Base-by-base conservation (phyloP, 2,113 vertebrate genomes). In the Proterorhinus semilunaris region DNA sequence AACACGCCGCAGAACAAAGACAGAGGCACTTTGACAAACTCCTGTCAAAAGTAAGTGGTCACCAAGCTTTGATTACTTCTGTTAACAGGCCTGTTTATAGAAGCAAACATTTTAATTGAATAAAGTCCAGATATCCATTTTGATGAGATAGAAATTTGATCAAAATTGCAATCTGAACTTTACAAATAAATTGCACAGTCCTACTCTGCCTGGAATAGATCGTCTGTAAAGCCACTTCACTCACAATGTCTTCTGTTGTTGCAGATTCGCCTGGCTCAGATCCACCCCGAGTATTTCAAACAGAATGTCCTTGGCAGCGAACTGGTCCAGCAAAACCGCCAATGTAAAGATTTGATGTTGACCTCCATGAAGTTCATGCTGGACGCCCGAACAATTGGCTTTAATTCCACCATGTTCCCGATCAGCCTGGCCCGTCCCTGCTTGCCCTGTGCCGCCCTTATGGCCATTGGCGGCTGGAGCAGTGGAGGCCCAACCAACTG, bases 231-330 rank as follows among this genome's bases (percentile, higher is more conserved):
- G 27, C 27, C 27, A 5, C 27, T 5, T 36, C 27, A 36, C 27
- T 36, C 27, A 4, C 27, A 36, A 36, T 36, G 27, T 36, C 27
- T 36, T 36, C 27, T 36, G 27, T 36, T 36, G 27, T 36, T 36
- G 27, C 27, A 82, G 80, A 65, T 78, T n/a, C 68, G 68, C 15
- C 52, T 78, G 54, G 45, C 53, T 5, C 16, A 65, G 13, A 68
- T 78, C 6, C 12, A 65, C 15, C 21, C 0, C 2, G 11, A 52
- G 7, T 71, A 71, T 68, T 27, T 78, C 55, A 8, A 11, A 2
- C 9, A 6, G 15, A 64, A n/a, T 10, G 64, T 78, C 49, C 65
- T 17, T 8, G 57, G 5, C 27, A 62, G 66, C 5, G 2, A 42
- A 11, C 1, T 73, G 51, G 74, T 76, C 43, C 72, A 0, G 0